Evolutionary conservation across 1,140 invertebrate genomes (phyloP).

Genomic region (Oreohelix idahoensis): DNA sequence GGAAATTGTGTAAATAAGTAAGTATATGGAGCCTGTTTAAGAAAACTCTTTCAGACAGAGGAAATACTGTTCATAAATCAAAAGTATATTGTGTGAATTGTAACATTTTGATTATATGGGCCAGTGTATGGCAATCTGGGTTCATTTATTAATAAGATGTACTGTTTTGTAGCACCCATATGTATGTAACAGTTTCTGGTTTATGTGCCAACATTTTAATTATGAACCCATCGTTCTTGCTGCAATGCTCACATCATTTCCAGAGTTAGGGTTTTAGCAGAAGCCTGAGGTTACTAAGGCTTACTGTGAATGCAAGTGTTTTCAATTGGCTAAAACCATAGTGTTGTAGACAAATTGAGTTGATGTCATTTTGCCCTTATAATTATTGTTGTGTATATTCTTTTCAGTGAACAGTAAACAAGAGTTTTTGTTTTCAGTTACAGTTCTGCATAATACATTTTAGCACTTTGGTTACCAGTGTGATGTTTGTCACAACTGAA

Average conservation of each 20-base stretch:
- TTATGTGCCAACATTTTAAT: neutral
- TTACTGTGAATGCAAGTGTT: neutral
- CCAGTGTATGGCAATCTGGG: neutral
- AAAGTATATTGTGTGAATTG: neutral
- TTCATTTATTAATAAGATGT: neutral
- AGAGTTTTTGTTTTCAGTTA: neutral
- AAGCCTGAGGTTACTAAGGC: neutral
- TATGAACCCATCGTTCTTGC: neutral
- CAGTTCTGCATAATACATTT: too few relatives aligned
- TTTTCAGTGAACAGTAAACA: neutral
- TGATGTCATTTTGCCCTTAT: neutral
- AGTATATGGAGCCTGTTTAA: neutral
- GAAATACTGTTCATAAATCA: neutral
- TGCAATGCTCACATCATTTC: too few relatives aligned
- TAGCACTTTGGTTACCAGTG: too few relatives aligned
- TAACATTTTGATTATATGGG: neutral
- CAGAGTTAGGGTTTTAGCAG: neutral
- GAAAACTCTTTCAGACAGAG: neutral
- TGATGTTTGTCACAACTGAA: too few relatives aligned
- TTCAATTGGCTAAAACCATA: neutral
- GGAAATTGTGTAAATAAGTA: neutral
- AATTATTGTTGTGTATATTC: neutral
- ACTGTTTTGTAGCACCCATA: too few relatives aligned
- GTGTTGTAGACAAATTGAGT: neutral
- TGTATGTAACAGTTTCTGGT: neutral